Conservation (phyloP, 1,140 invertebrate species). For the Bombus confusus region DNA sequence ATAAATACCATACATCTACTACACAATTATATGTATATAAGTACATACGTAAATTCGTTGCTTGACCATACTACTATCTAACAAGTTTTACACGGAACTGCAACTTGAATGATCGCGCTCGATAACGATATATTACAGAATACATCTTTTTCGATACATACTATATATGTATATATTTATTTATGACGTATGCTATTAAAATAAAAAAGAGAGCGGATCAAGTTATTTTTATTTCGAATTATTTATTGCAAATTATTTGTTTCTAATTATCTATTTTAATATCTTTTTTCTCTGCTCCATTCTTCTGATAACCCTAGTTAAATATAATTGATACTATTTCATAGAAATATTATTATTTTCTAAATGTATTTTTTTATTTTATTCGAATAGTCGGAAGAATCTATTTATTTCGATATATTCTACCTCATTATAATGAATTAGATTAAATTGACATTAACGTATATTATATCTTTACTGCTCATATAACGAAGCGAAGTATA, state of each 20-base stretch:
- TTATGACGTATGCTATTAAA: neutral
- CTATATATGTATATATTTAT: neutral
- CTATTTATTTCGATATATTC: neutral
- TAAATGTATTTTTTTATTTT: neutral
- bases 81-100: slow-evolving; percentile 12
- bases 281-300: neutral
- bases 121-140: slow-evolving; percentile 13
- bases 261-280: neutral
- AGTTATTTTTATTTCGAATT: neutral
- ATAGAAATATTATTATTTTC: neutral
- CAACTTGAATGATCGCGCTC: slow-evolving; percentile 29
- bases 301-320: neutral
- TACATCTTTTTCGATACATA: neutral
- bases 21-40: slow-evolving; percentile 20
- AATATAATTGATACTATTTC: neutral
- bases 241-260: neutral
- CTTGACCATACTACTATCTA: slow-evolving; percentile 20
- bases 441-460: neutral
- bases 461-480: neutral
- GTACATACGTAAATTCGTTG: slow-evolving; percentile 3
- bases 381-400: neutral
- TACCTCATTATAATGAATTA: neutral
- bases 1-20: slow-evolving; percentile 31
- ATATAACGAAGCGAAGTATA: neutral
- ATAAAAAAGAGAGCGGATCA: neutral